A percentile compares a stretch with the other conserved stretches of the same genome.
Conservation (phyloP, 2,113 vertebrate genomes). For the Heterocephalus glaber region DNA sequence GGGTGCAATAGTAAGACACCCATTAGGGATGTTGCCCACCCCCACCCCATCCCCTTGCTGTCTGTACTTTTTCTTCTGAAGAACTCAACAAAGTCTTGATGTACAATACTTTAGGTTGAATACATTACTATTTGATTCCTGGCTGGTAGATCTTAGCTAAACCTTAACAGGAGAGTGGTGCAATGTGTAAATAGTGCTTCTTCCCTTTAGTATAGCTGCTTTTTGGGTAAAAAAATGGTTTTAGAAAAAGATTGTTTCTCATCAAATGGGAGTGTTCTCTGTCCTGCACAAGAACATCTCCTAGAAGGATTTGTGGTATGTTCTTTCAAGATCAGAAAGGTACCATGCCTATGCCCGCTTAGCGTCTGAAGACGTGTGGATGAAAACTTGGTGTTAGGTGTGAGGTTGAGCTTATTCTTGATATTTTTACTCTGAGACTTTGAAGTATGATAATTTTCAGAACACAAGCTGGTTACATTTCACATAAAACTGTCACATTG, state of each 20-base stretch:
- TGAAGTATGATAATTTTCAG: constrained; percentile 13
- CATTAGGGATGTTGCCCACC: not conserved
- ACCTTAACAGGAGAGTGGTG: not conserved
- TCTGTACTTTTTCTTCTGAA: not conserved
- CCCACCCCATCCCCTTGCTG: accelerated
- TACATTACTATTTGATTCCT: not conserved
- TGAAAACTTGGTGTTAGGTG: not conserved
- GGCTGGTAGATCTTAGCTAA: not conserved
- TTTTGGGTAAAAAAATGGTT: not conserved
- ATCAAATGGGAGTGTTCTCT: not conserved
- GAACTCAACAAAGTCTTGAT: not conserved
- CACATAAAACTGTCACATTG: not conserved
- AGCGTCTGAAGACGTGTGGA: not conserved
- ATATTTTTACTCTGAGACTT: constrained; percentile 51
- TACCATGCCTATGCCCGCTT: not conserved
- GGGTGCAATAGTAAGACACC: not conserved
- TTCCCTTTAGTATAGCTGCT: not conserved
- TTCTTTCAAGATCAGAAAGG: not conserved
- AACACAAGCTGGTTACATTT: not conserved
- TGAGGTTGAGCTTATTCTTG: not conserved
- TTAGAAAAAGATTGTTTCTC: not conserved
- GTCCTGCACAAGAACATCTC: not conserved
- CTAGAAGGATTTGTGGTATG: not conserved
- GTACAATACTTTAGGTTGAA: not conserved
- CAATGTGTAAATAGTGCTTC: not conserved